Conservation (phyloP, 2,888 invertebrate genomes). For the Merodon equestris region DNA sequence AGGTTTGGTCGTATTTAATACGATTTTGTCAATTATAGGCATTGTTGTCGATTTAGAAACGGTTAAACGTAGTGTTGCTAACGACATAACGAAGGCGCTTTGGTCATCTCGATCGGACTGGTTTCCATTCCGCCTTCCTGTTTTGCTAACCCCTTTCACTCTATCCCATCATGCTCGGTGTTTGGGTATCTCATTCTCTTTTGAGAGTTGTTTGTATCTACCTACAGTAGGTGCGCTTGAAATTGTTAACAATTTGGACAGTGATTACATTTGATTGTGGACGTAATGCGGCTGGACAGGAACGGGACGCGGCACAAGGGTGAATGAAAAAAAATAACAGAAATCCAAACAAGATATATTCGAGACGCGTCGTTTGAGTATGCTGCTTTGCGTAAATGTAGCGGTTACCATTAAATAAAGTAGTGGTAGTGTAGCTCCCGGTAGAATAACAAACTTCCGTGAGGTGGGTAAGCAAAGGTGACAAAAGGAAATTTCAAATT, state of each 20-base stretch:
- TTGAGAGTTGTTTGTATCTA: neutral
- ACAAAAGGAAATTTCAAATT: constrained; percentile 4
- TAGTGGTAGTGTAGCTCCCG: constrained; percentile 2
- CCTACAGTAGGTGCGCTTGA: constrained; percentile 8
- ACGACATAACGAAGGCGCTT: constrained; percentile 56
- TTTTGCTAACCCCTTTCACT: constrained; percentile 1
- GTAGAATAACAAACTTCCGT: constrained; percentile 29
- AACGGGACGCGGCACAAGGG: neutral
- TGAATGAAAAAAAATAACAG: neutral
- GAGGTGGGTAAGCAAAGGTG: constrained; percentile 27
- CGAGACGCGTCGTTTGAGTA: too few species aligned
- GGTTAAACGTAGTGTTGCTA: constrained; percentile 49
- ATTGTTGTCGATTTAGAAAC: constrained; percentile 52
- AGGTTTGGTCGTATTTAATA: constrained; percentile 55
- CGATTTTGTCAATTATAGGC: constrained; percentile 56
- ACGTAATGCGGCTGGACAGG: constrained; percentile 1
- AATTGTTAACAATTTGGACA: constrained; percentile 47
- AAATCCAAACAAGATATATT: too few species aligned
- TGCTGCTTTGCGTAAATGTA: too few species aligned
- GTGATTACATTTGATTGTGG: constrained; percentile 54
- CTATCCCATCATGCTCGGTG: neutral
- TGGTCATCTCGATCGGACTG: constrained; percentile 47
- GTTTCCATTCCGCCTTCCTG: constrained; percentile 20
- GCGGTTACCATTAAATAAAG: too few species aligned
- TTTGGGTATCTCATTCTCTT: too few species aligned